phyloP scores from a whole-genome alignment of 1,140 invertebrate genomes.

The Medauroidea extradentata region DNA sequence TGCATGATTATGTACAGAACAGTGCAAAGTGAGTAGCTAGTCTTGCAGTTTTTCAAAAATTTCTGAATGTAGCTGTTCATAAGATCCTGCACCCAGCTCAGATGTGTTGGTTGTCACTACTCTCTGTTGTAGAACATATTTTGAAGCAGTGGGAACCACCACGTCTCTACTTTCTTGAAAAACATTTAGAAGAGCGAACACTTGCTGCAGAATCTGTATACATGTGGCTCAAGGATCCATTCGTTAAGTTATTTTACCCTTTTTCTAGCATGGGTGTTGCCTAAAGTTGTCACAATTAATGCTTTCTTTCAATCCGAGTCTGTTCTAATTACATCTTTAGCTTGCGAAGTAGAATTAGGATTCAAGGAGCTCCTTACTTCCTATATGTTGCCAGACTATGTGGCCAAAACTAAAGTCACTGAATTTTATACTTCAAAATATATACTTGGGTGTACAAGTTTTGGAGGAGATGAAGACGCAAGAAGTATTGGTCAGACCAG shows the following conservation, averaged over 20 bases:
- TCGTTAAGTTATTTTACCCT: conserved; percentile 11
- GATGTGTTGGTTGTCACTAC: conserved; percentile 41
- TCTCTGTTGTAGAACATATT: conserved; percentile 33
- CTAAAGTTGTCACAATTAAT: conserved; percentile 14
- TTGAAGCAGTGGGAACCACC: conserved; percentile 36
- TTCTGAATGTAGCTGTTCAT: conserved; percentile 32
- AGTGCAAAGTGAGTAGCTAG: conserved; percentile 29
- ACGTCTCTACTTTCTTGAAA: conserved; percentile 33
- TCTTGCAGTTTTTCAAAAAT: conserved; percentile 31
- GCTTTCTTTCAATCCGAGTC: conserved; percentile 9
- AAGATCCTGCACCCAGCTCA: conserved; percentile 36
- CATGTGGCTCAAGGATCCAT: conserved; percentile 12
- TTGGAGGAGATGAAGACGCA: no score
- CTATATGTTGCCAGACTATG: no score
- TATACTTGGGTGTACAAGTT: no score
- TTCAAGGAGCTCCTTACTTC: no score
- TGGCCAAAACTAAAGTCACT: no score
- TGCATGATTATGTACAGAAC: conserved; percentile 31
- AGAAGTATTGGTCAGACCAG: no score
- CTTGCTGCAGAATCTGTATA: conserved; percentile 13
- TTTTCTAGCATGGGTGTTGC: conserved; percentile 16
- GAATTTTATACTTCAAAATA: no score
- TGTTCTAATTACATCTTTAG: conserved; percentile 13
- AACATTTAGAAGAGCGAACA: conserved; percentile 11
- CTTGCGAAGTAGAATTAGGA: conserved; percentile 2